Base-by-base conservation (phyloP, 2,113 vertebrate species). In the Mesocricetus auratus region DNA sequence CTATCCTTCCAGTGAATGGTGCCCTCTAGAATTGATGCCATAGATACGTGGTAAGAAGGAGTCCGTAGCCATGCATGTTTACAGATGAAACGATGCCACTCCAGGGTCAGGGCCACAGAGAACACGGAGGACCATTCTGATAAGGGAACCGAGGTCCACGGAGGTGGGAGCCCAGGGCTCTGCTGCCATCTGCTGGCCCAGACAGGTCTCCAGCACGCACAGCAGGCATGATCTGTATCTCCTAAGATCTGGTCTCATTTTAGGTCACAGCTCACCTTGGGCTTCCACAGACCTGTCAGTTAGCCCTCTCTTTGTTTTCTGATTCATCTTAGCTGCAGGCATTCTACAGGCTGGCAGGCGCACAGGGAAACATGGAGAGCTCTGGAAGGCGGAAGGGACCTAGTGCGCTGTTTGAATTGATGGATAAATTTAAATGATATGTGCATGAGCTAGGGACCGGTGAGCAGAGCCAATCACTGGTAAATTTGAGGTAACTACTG, bases 161-260 rank as follows among this genome's bases (percentile, higher is more conserved):
- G 53, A 29, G 45, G 19, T 33, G 36, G 22, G 33, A 96, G 89
- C 42, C 88, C 94, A 13, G 93, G 97, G 81, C 98, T 98, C 98
- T 98, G 97, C 98, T 98, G 98, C 98, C 98, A 98, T 97, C 99
- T 99, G 98, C 98, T 97, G 98, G 98, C 78, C 42, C 6, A 39
- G n/a, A 36, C 12, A 53, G 96, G 92, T 97, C 92, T 93, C 86
- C 97, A 96, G 97, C 74, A 31, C 17, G 42, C 62, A 36, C 22
- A 64, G 33, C 17, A 22, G 3, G 7, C 31, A 7, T 0, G 62
- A 68, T 68, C 62, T 33, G 10, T 95, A 96, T 97, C 95, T 53
- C 95, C 92, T 96, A 19, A 87, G 83, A 96, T 17, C n/a, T 50
- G 83, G 56, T 60, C 89, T 96, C 91, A 71, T 89, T 95, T 93